A percentile compares a stretch with the other conserved stretches of the same genome.
Evolutionary conservation across 2,797 vertebrate genomes (phyloP).

Genomic region (Tragopan temminckii): DNA sequence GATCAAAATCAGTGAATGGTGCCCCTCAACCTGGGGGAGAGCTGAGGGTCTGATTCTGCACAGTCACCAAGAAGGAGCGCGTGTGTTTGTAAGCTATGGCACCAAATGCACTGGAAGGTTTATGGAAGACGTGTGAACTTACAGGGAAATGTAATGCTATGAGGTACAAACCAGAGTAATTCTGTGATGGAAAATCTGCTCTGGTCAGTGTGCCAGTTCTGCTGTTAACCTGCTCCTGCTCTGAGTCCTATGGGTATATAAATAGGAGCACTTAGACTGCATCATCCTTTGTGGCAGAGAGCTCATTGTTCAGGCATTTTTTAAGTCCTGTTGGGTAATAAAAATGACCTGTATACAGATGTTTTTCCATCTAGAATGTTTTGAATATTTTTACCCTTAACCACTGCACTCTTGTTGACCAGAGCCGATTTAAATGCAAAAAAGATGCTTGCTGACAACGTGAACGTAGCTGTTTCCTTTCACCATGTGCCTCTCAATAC

Average conservation of each 20-base stretch:
- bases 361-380: not conserved
- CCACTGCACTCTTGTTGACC: not conserved
- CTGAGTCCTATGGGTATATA: not conserved
- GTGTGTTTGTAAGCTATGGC: not conserved
- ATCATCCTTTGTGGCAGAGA: not conserved
- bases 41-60: not conserved
- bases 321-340: not conserved
- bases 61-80: not conserved
- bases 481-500: accelerated
- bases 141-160: accelerated
- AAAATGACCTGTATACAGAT: not conserved
- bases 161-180: not conserved
- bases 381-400: not conserved
- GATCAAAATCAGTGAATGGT: not conserved
- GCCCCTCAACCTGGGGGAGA: not conserved
- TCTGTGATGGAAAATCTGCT: not conserved
- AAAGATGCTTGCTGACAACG: not conserved
- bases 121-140: not conserved
- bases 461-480: not conserved
- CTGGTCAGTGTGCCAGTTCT: not conserved
- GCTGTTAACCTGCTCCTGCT: accelerated
- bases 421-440: not conserved
- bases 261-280: not conserved
- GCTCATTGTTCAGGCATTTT: not conserved
- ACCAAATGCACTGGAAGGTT: not conserved